Evolutionary conservation across 2,888 invertebrate species (phyloP).

Genomic region (Unio delphinus): DNA sequence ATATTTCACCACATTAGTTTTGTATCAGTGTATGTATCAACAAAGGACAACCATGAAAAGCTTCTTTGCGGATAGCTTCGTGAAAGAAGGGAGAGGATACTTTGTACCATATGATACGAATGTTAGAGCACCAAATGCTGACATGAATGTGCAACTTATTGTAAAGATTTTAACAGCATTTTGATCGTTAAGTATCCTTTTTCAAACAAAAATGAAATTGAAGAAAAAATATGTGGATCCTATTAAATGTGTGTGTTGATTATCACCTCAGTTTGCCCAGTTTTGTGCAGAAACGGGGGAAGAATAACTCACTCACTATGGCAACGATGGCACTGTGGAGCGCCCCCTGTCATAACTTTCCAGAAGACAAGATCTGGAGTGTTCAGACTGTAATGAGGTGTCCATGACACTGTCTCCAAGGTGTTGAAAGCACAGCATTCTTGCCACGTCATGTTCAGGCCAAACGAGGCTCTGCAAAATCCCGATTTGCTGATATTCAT

Average conservation of each 20-base stretch:
- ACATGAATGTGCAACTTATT: too few relatives aligned
- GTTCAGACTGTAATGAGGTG: slow-evolving; percentile 23
- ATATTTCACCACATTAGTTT: too few relatives aligned
- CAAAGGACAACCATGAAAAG: too few relatives aligned
- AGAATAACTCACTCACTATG: slow-evolving; percentile 45
- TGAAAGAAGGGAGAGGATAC: too few relatives aligned
- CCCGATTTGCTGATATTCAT: slow-evolving; percentile 21
- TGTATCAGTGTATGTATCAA: too few relatives aligned
- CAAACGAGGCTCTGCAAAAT: slow-evolving; percentile 32
- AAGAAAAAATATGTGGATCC: slow-evolving; percentile 1
- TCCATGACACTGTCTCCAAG: slow-evolving; percentile 31
- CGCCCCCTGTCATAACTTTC: slow-evolving; percentile 35
- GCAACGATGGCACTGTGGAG: slow-evolving; percentile 39
- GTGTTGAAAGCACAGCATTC: slow-evolving; percentile 36
- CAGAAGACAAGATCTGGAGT: slow-evolving; percentile 36
- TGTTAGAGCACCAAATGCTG: too few relatives aligned
- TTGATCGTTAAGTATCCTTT: too few relatives aligned
- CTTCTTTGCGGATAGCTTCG: too few relatives aligned
- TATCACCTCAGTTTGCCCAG: background rate
- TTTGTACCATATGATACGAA: too few relatives aligned
- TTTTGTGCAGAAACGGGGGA: background rate
- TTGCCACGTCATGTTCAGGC: slow-evolving; percentile 34
- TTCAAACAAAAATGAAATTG: too few relatives aligned
- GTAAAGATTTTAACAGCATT: too few relatives aligned
- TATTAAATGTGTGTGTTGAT: too few relatives aligned